phyloP scores from a whole-genome alignment of 2,888 invertebrate species.

The Zhengitettix transpicula region DNA sequence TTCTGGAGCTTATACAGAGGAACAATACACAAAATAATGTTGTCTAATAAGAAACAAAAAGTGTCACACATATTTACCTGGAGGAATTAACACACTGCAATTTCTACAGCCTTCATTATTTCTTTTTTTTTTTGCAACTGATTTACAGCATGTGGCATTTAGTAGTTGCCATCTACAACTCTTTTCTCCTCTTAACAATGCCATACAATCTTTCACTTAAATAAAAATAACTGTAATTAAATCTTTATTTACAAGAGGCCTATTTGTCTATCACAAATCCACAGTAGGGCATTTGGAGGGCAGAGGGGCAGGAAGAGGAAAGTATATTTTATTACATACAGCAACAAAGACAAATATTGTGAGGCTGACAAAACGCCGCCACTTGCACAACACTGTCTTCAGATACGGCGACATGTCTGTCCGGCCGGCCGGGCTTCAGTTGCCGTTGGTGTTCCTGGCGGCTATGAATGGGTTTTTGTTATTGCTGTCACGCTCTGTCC shows the following conservation, averaged over 20 bases:
- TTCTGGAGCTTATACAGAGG: no score
- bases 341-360: not conserved
- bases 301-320: not conserved
- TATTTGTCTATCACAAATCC: not conserved
- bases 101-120: no score
- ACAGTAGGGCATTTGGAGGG: not conserved
- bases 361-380: not conserved
- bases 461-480: constrained; percentile 31
- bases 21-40: no score
- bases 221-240: not conserved
- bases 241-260: not conserved
- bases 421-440: constrained; percentile 14
- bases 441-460: constrained; percentile 37
- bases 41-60: no score
- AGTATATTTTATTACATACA: not conserved
- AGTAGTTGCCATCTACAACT: not conserved
- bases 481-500: constrained; percentile 45
- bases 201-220: not conserved
- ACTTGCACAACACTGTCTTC: not conserved
- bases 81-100: no score
- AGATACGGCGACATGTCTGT: not conserved
- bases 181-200: not conserved
- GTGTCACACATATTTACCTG: no score
- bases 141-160: not conserved
- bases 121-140: no score